phyloP scores from a whole-genome alignment of 2,113 vertebrate species.

The Heterocephalus glaber region DNA sequence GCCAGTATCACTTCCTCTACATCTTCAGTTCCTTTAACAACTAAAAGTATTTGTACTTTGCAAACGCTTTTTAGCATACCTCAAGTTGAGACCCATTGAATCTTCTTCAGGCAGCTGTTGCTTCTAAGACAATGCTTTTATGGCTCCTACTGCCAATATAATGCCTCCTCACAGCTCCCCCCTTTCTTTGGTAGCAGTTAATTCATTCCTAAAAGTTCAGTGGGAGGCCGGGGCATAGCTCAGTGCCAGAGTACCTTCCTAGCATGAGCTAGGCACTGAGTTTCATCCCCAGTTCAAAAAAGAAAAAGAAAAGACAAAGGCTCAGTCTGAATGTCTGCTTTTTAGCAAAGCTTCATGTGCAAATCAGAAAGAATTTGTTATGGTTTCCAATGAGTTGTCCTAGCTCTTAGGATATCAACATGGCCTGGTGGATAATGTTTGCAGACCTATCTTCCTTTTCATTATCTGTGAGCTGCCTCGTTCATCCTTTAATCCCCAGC shows the following conservation, averaged over 20 bases:
- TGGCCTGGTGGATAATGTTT: background rate
- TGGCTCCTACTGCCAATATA: background rate
- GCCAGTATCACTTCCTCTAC: background rate
- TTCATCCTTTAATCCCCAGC: background rate
- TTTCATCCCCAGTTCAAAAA: background rate
- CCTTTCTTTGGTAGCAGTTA: background rate
- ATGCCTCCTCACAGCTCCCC: background rate
- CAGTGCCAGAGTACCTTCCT: background rate
- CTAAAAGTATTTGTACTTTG: background rate
- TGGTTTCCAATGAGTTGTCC: background rate
- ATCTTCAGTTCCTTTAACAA: background rate
- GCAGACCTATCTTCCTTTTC: background rate
- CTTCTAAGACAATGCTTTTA: background rate
- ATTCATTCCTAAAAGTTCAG: background rate
- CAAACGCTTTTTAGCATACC: background rate
- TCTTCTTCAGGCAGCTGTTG: background rate
- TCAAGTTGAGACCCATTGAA: background rate
- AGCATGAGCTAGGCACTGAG: background rate
- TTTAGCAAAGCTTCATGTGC: background rate
- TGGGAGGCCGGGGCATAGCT: background rate
- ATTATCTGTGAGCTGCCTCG: background rate
- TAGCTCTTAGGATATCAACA: background rate
- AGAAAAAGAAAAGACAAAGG: background rate
- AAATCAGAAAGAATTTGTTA: background rate
- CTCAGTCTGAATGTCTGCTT: background rate